Evolutionary conservation across 2,888 invertebrate genomes (phyloP).

Genomic region (Apodemia hepburni): DNA sequence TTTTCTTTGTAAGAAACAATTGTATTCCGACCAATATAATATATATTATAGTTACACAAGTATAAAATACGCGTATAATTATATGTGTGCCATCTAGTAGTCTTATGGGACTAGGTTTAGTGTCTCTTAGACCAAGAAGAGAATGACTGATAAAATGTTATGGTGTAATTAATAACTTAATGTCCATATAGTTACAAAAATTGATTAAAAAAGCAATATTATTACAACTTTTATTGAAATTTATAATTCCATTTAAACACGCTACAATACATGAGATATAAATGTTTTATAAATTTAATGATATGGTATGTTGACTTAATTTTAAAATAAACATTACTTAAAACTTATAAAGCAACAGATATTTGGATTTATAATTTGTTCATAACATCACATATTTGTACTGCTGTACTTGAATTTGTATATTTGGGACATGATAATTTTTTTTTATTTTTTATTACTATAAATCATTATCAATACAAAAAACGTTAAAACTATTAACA

Average conservation of each 20-base stretch:
- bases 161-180: too few relatives aligned
- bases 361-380: conserved; percentile 19
- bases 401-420: conserved; percentile 35
- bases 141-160: too few relatives aligned
- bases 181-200: too few relatives aligned
- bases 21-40: too few relatives aligned
- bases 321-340: background rate
- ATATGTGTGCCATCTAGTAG: too few relatives aligned
- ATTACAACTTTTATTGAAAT: conserved; percentile 36
- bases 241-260: conserved; percentile 28
- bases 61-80: too few relatives aligned
- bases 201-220: conserved; percentile 27
- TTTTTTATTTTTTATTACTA: background rate
- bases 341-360: conserved; percentile 8
- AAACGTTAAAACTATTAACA: too few relatives aligned
- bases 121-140: too few relatives aligned
- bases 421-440: background rate
- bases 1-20: too few relatives aligned
- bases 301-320: conserved; percentile 45
- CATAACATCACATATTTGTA: conserved; percentile 34
- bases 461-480: background rate
- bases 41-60: too few relatives aligned
- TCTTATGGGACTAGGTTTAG: too few relatives aligned
- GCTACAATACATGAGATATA: conserved; percentile 30
- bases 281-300: conserved; percentile 39